These are phyloP conservation scores for Andrena fulva DNA, from an alignment of 2,888 invertebrate genomes.

Conservation along the genomic window DNA sequence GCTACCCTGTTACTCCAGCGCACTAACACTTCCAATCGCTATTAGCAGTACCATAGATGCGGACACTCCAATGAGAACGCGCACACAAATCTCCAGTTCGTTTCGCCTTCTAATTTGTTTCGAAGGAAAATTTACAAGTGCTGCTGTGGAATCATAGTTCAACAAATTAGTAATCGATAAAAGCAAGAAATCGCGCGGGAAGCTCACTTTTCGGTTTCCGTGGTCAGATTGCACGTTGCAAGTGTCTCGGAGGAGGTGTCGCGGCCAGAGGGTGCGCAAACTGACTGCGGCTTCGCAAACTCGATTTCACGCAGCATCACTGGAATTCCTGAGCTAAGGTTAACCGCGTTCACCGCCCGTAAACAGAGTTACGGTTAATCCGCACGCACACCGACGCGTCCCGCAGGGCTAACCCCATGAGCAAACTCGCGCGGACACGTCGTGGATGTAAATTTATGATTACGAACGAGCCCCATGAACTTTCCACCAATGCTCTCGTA, in stretches of 20 bases:
- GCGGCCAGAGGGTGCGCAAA: background rate
- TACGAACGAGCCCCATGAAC: background rate
- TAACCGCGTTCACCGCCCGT: constrained; percentile 23
- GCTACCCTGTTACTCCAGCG: background rate
- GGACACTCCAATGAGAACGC: background rate
- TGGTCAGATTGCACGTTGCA: background rate
- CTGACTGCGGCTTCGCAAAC: constrained; percentile 18
- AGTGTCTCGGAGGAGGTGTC: background rate
- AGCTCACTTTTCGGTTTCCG: background rate
- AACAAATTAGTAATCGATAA: background rate
- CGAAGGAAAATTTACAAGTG: too few relatives aligned
- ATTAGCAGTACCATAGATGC: background rate
- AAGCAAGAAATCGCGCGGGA: background rate
- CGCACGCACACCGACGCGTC: constrained; percentile 2
- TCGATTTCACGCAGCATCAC: constrained; percentile 27
- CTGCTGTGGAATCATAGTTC: background rate
- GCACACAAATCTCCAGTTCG: too few relatives aligned
- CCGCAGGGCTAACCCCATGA: background rate
- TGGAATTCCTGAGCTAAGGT: constrained; percentile 29
- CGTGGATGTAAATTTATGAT: constrained; percentile 27
- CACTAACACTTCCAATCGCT: background rate
- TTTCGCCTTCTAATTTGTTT: too few relatives aligned
- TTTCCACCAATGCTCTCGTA: background rate
- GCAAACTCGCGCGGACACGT: background rate
- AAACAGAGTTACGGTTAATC: constrained; percentile 31